Base-by-base conservation (phyloP, 2,113 vertebrate genomes). In the Eulemur rufifrons region DNA sequence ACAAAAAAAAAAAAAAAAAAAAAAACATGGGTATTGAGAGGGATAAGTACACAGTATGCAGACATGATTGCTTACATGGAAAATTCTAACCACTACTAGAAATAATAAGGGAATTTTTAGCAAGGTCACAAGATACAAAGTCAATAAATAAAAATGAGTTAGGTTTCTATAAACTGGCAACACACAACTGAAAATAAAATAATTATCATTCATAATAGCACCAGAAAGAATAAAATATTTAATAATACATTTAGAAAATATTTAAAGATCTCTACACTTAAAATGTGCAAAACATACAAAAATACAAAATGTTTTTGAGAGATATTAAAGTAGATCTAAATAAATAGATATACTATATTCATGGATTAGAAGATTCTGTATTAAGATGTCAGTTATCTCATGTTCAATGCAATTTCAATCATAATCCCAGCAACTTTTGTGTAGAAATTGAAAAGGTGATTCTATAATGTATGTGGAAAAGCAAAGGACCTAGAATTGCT, bases 141-240 rank as follows among this genome's bases (percentile, higher is more conserved):
- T 68, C 50, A 83, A 25, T 18, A 94, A 86, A 73, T 84, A 81
- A 82, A 86, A 66, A 52, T 66, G 21, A 34, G 11, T 5, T 73
- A 37, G 14, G 32, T 64, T 73, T 90, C 77, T 87, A 59, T 61
- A 42, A 32, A 23, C 20, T 83, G 32, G 39, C 27, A 87, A 71
- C 34, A 94, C 84, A 85, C 50, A 68, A 61, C n/a, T 82, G 84
- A 92, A 87, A 56, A 87, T 86, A 39, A 90, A 91, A 91, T 91
- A 76, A 73, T 42, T 91, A 61, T 47, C 27, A 84, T 86, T 80
- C 37, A 56, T 68, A 74, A 74, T 20, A 66, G 52, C 34, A 91
- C 52, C 11, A 74, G 73, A 89, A 54, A 37, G 23, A 76, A 81
- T 61, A 50, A 81, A 84, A 77, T 84, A 88, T 89, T 88, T 50